phyloP scores from a whole-genome alignment of 2,888 invertebrate species.

The Eustalomyia histrio region DNA sequence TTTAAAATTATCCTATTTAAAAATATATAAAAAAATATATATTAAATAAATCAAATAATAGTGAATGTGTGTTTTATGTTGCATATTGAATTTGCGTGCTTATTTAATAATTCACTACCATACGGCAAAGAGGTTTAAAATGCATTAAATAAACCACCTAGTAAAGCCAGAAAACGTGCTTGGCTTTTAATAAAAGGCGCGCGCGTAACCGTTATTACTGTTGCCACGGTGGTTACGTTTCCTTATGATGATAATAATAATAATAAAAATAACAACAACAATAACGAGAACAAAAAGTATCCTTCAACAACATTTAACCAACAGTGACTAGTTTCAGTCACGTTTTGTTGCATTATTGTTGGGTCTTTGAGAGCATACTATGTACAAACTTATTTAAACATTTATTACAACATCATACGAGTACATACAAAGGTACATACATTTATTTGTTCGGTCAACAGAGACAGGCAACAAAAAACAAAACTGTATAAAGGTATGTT shows the following conservation, averaged over 20 bases:
- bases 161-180: constrained; percentile 34
- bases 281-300: not conserved
- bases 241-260: not conserved
- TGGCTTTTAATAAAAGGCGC: constrained; percentile 31
- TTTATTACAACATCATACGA: constrained; percentile 20
- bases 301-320: constrained; percentile 14
- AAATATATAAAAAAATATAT: not conserved
- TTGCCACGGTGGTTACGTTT: constrained; percentile 16
- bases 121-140: not conserved
- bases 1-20: not conserved
- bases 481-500: not conserved
- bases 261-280: not conserved
- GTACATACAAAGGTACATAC: not conserved
- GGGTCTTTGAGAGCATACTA: not conserved
- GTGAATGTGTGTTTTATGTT: not conserved
- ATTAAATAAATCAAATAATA: not conserved
- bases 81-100: not conserved
- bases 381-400: constrained; percentile 15
- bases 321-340: constrained; percentile 13
- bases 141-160: constrained; percentile 24
- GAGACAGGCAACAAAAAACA: not conserved
- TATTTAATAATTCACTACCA: not conserved
- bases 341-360: constrained; percentile 32
- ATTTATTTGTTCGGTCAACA: not conserved
- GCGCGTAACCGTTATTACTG: constrained; percentile 36